Conservation (phyloP, 1,140 invertebrate species). For the Musca vetustissima region DNA sequence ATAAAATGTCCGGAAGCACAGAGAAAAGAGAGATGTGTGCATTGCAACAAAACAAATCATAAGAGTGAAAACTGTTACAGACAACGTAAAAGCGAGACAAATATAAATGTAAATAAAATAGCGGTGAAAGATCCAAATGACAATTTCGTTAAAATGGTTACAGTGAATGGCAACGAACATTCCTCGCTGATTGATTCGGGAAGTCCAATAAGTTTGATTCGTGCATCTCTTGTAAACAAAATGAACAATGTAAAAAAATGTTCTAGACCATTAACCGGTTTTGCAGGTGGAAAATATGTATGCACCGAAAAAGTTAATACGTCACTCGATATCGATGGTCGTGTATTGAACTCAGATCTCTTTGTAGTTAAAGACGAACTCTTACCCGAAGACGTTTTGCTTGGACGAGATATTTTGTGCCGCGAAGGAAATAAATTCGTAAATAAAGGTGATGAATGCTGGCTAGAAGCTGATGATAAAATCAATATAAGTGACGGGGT, state of each 20-base stretch:
- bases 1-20: constrained; percentile 14
- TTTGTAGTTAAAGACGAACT: not conserved
- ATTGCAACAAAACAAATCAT: constrained; percentile 11
- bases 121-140: too few relatives aligned
- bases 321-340: not conserved
- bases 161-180: too few relatives aligned
- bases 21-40: constrained; percentile 7
- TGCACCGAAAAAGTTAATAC: not conserved
- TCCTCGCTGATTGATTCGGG: too few relatives aligned
- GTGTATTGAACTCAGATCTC: not conserved
- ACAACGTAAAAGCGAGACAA: too few relatives aligned
- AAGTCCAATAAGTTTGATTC: too few relatives aligned
- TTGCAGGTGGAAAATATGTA: not conserved
- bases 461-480: not conserved
- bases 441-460: constrained; percentile 10
- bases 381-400: not conserved
- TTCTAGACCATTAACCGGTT: not conserved
- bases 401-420: constrained; percentile 9
- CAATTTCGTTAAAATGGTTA: not conserved
- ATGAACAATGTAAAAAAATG: too few relatives aligned
- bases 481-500: not conserved
- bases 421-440: constrained; percentile 6
- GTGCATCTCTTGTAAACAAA: too few relatives aligned
- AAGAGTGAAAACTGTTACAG: not conserved
- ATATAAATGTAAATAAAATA: too few relatives aligned